These are phyloP conservation scores for Altica lythri DNA, from an alignment of 2,888 invertebrate species.

Conservation along the genomic window DNA sequence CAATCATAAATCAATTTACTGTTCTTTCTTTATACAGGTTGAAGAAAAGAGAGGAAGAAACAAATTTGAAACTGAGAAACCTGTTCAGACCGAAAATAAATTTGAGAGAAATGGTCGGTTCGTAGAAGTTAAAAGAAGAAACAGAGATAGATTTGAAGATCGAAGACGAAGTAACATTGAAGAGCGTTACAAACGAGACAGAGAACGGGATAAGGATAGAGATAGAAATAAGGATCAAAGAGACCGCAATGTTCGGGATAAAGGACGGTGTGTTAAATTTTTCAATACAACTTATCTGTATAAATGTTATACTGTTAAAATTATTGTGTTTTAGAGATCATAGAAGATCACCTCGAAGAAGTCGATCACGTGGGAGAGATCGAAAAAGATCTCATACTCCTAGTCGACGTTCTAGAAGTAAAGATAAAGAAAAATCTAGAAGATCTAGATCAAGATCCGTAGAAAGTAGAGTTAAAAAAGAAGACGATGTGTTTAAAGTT, in stretches of 20 bases:
- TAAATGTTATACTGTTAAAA: not conserved
- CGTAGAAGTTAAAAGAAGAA: slow-evolving; percentile 23
- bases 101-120: slow-evolving; percentile 27
- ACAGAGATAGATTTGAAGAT: slow-evolving; percentile 21
- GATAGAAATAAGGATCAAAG: slow-evolving; percentile 22
- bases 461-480: slow-evolving; percentile 26
- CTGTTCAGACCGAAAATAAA: slow-evolving; percentile 37
- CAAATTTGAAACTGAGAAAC: slow-evolving; percentile 53
- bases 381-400: slow-evolving; percentile 16
- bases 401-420: slow-evolving; percentile 29
- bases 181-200: slow-evolving; percentile 22
- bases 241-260: slow-evolving; percentile 23
- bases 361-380: slow-evolving; percentile 47
- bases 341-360: slow-evolving; percentile 41
- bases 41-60: slow-evolving; percentile 48
- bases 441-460: slow-evolving; percentile 36
- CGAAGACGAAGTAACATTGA: slow-evolving; percentile 9
- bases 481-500: slow-evolving; percentile 38
- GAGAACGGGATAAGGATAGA: slow-evolving; percentile 27
- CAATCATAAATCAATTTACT: not conserved
- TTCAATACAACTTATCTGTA: not conserved
- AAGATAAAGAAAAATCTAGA: slow-evolving; percentile 38
- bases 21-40: slow-evolving; percentile 11
- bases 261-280: slow-evolving; percentile 24
- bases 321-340: slow-evolving; percentile 21